Percentiles rank a stretch among this genome's conserved stretches.
Evolutionary conservation across 2,888 invertebrate genomes (phyloP).

Genomic region (Lysandra coridon): DNA sequence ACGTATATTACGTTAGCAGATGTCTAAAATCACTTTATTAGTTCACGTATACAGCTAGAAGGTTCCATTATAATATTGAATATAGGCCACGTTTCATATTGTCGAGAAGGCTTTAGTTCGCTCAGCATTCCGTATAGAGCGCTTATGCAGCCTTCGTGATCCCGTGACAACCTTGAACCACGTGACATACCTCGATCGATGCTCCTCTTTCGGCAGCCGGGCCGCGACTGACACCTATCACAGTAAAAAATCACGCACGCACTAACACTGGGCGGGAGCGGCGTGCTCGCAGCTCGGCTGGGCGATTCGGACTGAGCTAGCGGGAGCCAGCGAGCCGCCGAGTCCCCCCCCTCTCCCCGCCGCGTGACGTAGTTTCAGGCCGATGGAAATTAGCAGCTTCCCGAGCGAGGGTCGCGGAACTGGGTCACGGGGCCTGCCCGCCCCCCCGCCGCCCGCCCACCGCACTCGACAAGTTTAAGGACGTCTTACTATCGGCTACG

Average conservation of each 20-base stretch:
- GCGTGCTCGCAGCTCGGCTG: slow-evolving; percentile 64
- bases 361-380: slow-evolving; percentile 61
- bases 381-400: slow-evolving; percentile 80
- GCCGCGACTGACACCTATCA: slow-evolving; percentile 81
- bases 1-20: too few species aligned
- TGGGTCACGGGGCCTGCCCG: slow-evolving; percentile 80
- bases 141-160: not conserved
- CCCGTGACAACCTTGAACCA: slow-evolving; percentile 78
- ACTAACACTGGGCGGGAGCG: slow-evolving; percentile 59
- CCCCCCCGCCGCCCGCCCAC: slow-evolving; percentile 65
- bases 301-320: slow-evolving; percentile 69
- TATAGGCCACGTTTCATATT: too few species aligned
- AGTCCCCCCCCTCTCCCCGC: slow-evolving; percentile 59
- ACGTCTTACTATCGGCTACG: slow-evolving; percentile 46
- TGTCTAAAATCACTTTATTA: too few species aligned
- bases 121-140: not conserved
- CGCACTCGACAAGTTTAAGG: slow-evolving; percentile 79
- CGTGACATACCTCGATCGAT: slow-evolving; percentile 80
- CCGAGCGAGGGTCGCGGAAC: slow-evolving; percentile 78
- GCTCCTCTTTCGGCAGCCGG: slow-evolving; percentile 77
- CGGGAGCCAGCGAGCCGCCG: slow-evolving; percentile 59
- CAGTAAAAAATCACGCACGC: slow-evolving; percentile 64
- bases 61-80: too few species aligned
- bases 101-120: not conserved
- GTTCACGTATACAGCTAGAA: too few species aligned